Conservation (phyloP, 2,797 vertebrate genomes). For the Protosalanx chinensis region DNA sequence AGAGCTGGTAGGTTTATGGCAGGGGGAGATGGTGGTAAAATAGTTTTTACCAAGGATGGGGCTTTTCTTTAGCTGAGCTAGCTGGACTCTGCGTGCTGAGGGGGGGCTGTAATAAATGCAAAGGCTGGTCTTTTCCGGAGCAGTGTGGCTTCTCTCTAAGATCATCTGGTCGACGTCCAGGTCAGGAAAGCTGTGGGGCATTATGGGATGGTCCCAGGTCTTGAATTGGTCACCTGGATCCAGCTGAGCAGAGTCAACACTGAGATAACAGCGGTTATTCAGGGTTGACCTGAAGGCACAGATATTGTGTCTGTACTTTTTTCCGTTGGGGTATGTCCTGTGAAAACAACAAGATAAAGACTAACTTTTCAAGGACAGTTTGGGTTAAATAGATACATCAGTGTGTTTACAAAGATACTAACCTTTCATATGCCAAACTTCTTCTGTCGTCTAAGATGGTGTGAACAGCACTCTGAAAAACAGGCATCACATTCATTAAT, state of each 20-base stretch:
- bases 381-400: neutral
- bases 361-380: neutral
- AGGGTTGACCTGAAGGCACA: conserved; percentile 48
- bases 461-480: conserved; percentile 29
- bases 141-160: conserved; percentile 87
- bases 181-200: conserved; percentile 71
- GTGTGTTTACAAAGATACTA: conserved; percentile 29
- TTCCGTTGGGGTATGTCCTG: conserved; percentile 39
- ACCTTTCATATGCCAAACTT: conserved; percentile 72
- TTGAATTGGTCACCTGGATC: conserved; percentile 67
- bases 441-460: conserved; percentile 66
- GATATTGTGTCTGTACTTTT: conserved; percentile 22
- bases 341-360: conserved; percentile 18
- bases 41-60: conserved; percentile 41
- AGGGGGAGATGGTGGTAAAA: conserved; percentile 48
- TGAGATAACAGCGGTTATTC: conserved; percentile 81
- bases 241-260: conserved; percentile 74
- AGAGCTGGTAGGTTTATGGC: conserved; percentile 65
- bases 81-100: conserved; percentile 81
- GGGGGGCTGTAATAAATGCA: conserved; percentile 96
- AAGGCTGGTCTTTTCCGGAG: conserved; percentile 85
- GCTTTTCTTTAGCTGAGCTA: conserved; percentile 60
- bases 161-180: conserved; percentile 75
- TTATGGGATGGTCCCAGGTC: conserved; percentile 82
- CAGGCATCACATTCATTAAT: neutral